A percentile compares a stretch with the other conserved stretches of the same genome.
phyloP scores from a whole-genome alignment of 2,888 invertebrate genomes.

The Clunio marinus region DNA sequence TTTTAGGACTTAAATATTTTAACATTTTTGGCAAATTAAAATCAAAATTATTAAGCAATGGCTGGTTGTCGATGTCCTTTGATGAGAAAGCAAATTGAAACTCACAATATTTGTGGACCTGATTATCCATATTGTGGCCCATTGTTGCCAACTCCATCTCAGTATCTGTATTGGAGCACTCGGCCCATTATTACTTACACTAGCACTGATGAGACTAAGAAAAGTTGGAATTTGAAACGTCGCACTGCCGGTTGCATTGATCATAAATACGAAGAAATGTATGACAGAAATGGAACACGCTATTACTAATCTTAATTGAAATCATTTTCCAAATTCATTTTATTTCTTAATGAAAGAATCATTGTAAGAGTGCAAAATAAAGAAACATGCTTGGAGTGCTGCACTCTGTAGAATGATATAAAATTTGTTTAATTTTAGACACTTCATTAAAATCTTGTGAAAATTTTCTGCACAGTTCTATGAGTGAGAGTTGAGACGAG shows the following conservation, averaged over 20 bases:
- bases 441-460: no score
- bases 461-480: no score
- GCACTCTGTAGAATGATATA: no score
- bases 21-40: background rate
- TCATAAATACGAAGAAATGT: conserved; percentile 37
- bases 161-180: conserved; percentile 36
- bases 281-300: conserved; percentile 20
- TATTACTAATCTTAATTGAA: conserved; percentile 31
- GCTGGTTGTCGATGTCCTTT: background rate
- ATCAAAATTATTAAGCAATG: background rate
- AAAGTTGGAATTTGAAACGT: conserved; percentile 38
- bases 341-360: no score
- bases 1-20: background rate
- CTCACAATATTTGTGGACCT: conserved; percentile 21
- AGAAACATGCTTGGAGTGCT: no score
- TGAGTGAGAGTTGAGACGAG: no score
- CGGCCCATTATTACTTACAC: conserved; percentile 37
- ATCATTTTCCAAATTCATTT: background rate
- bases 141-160: background rate
- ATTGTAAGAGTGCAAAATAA: no score
- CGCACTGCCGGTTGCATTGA: conserved; percentile 33
- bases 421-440: no score
- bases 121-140: conserved; percentile 29
- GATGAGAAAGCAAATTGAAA: background rate
- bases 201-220: conserved; percentile 34